Evolutionary conservation across 2,113 vertebrate genomes (phyloP).

Genomic region (Saguinus imperator): DNA sequence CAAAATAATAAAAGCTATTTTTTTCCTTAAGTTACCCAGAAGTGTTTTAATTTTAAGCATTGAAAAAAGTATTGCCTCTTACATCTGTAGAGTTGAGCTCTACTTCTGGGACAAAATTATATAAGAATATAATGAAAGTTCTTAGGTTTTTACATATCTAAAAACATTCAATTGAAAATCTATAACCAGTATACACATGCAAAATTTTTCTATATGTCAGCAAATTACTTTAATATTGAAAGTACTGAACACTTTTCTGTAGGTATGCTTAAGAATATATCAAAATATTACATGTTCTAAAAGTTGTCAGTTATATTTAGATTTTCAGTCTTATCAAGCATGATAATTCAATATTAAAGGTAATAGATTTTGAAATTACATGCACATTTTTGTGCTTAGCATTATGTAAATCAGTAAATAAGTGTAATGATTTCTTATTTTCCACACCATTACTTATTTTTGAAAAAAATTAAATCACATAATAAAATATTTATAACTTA

Average conservation of each 20-base stretch:
- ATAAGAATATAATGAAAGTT: neutral
- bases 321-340: neutral
- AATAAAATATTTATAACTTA: neutral
- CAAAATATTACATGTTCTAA: neutral
- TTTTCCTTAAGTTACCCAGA: neutral
- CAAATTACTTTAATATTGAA: neutral
- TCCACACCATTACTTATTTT: neutral
- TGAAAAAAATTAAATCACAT: neutral
- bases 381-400: neutral
- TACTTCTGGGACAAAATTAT: neutral
- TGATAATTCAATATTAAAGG: neutral
- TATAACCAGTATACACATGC: neutral
- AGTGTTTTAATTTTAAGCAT: neutral
- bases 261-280: neutral
- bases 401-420: neutral
- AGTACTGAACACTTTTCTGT: neutral
- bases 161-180: neutral
- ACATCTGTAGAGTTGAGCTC: neutral
- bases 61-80: neutral
- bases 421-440: neutral
- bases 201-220: neutral
- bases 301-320: neutral
- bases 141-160: neutral
- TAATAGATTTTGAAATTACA: neutral
- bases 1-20: too few species aligned